Base-by-base conservation (phyloP, 2,888 invertebrate genomes). In the Chalcosyrphus nemorum region DNA sequence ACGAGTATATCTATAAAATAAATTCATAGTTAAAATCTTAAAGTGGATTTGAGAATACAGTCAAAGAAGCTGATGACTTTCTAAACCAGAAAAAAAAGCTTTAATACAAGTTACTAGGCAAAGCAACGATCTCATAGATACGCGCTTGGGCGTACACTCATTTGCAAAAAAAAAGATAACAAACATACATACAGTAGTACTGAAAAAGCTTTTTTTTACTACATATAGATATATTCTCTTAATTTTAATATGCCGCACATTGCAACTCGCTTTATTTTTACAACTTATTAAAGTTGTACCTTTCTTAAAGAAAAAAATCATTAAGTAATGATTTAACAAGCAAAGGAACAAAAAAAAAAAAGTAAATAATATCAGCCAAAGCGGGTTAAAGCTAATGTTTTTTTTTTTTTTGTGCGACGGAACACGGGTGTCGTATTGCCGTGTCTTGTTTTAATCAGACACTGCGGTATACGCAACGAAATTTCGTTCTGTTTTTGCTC, bases 101-200 rank as follows among this genome's bases (percentile, higher is more conserved):
- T 24, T 7, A n/a, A 35, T 19, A 13, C 29, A 47, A 63, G 47
- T 50, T 65, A 65, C 32, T 65, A 35, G 15, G 32, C 15, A 35
- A 13, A 47, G 21, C 29, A 47, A 27, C 17, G 21, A 65, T 50
- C 35, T 15, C 63, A 47, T 47, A 32, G 32, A 63, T 63, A 27
- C 27, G 43, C 43, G 57, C 24, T 27, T 24, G 41, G 35, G 13
- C 6, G 19, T 50, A 47, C 50, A 47, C 24, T 50, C 50, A 50
- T 50, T 63, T 21, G 63, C 47, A 17, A 29, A 63, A 63, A 63
- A 63, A 9, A 47, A 21, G 11, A 9, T 6, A 38, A 32, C n/a
- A 38, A 27, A 47, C 35, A 24, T 32, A 50, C 4, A 35, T n/a
- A 29, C 9, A 50, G n/a, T 4, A 29, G 3, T 21, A 24, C 15